Conservation (phyloP, 2,113 vertebrate species). For the Carassius carassius region DNA sequence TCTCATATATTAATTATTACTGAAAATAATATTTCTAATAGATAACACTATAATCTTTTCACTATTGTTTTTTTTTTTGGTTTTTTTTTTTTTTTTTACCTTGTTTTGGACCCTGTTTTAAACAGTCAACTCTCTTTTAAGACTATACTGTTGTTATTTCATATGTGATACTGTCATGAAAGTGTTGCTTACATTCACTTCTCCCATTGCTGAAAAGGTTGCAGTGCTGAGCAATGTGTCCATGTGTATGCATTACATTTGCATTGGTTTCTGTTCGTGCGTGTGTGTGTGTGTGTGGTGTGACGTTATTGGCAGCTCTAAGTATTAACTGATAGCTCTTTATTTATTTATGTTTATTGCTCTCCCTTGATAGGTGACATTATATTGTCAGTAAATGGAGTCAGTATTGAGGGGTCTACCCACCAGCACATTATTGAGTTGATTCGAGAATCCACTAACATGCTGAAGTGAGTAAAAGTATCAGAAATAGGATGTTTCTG, state of each 20-base stretch:
- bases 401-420: conserved; percentile 78
- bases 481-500: neutral
- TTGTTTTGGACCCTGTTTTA: neutral
- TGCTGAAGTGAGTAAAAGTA: conserved; percentile 81
- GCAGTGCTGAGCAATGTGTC: neutral
- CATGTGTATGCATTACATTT: neutral
- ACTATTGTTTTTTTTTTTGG: too few species aligned
- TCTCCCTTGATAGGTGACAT: conserved; percentile 80
- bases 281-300: neutral
- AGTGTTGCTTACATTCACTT: neutral
- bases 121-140: neutral
- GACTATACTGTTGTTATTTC: neutral
- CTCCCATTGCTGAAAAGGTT: neutral
- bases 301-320: neutral
- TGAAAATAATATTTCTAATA: too few species aligned
- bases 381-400: conserved; percentile 84
- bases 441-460: conserved; percentile 85
- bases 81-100: too few species aligned
- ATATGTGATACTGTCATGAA: neutral
- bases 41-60: too few species aligned
- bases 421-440: conserved; percentile 84
- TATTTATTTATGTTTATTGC: neutral
- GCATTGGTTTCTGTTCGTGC: too few species aligned
- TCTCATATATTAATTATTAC: neutral
- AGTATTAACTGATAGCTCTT: neutral